Base-by-base conservation (phyloP, 2,113 vertebrate genomes). In the Bubo blakistoni region DNA sequence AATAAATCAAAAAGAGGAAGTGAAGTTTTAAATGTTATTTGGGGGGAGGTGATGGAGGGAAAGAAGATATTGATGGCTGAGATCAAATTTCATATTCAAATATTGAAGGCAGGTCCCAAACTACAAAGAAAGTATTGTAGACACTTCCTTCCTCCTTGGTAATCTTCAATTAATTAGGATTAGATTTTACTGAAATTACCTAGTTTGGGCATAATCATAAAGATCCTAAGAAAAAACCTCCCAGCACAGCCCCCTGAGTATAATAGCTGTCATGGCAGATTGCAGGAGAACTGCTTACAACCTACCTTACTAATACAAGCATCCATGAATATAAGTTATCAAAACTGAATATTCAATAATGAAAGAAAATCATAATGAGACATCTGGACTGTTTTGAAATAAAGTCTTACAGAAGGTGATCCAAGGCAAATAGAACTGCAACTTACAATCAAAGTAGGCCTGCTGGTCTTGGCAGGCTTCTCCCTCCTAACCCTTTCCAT, bases 21-120 rank as follows among this genome's bases (percentile, higher is more conserved):
- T 36, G 22, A 66, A 32, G 14, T 49, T 78, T 17, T 42, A 59
- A 10, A 26, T 0, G 1, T 8, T 40, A 5, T 62, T 58, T 66
- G 27, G 11, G 13, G n/a, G 16, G 10, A 72, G 16, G 7, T 0
- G 1, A 76, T 24, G 22, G n/a, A 74, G 9, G 4, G 4, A 4
- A 49, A 85, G 36, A 62, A 46, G 47, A 15, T 46, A 26, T 3
- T 42, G 30, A 15, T n/a, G n/a, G 30, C 4, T 13, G n/a, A 36
- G 12, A 61, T 62, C 21, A 49, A 76, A n/a, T 26, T 38, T 57
- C 21, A 26, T 34, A 67, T 38, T 67, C 15, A 67, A 66, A 21
- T 57, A 58, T 4, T 47, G 15, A 72, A 71, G 47, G 14, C 40
- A 57, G 19, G 13, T 24, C 47, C 52, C 40, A 77, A 57, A 71